Conservation (phyloP, 2,113 vertebrate genomes). For the Crotophaga sulcirostris region DNA sequence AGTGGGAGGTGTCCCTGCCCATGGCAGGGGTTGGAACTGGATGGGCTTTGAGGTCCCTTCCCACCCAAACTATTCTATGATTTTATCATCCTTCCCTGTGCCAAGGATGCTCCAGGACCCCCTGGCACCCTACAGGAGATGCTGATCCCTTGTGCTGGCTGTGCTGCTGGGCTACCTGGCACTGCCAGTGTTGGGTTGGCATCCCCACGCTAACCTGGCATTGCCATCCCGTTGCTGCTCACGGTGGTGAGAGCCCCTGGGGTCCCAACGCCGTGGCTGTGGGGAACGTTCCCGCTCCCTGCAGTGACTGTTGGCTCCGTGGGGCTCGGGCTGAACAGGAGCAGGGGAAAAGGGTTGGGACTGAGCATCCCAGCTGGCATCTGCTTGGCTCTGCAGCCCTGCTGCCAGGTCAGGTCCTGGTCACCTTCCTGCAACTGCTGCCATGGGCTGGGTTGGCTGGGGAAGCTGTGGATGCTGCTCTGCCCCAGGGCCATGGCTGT, state of each 20-base stretch:
- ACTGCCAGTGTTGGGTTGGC: too few species aligned
- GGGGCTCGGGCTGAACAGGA: background rate
- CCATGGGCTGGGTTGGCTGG: background rate
- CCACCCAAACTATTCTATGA: too few species aligned
- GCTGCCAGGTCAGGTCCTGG: fast-evolving
- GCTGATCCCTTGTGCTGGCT: background rate
- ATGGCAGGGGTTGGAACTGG: too few species aligned
- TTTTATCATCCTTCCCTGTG: background rate
- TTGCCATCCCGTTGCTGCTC: background rate
- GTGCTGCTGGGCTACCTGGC: background rate
- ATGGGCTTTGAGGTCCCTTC: too few species aligned
- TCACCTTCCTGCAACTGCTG: fast-evolving
- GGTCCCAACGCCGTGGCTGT: fast-evolving
- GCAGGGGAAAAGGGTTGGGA: background rate
- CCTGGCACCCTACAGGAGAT: background rate
- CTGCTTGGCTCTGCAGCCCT: background rate
- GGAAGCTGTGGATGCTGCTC: background rate
- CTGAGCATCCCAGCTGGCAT: background rate
- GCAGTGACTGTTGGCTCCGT: background rate
- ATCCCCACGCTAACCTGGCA: background rate
- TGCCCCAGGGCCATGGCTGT: background rate
- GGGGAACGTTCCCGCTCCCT: background rate
- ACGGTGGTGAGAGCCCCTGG: fast-evolving
- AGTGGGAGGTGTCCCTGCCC: too few species aligned
- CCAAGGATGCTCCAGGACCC: background rate